Base-by-base conservation (phyloP, 2,113 vertebrate species). In the Camelus dromedarius region DNA sequence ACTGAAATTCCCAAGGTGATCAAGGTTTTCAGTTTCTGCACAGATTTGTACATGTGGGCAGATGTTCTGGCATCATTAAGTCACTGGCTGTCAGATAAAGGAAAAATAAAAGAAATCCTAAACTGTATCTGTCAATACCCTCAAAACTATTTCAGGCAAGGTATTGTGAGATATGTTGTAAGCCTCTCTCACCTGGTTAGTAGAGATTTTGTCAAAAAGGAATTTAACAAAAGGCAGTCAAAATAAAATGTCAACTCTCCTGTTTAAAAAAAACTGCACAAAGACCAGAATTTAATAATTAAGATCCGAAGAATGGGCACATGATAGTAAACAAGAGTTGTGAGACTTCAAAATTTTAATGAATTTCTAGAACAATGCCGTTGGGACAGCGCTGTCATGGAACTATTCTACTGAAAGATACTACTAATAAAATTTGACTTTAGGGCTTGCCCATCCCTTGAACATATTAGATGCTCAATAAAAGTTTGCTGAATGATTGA, bases 211-310 rank as follows among this genome's bases (percentile, higher is more conserved):
- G 54, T 96, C 84, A 93, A 84, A 96, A 89, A 84, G 9, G 9
- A 93, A 90, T 90, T 86, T 90, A 93, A 88, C 96, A 95, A 95
- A 94, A 89, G 58, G 35, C n/a, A 89, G 15, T 93, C 35, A 84
- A 98, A 96, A 97, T 72, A 77, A 4, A 80, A 64, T 72, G 72
- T 84, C 80, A 95, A 84, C 12, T 42, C 32, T 90, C 20, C 24
- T 91, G 5, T 70, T 94, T 35, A 64, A 66, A 95, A 66, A 95
- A 97, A 96, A 64, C 32, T 66, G 75, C 64, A 91, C 28, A 95
- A 81, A 72, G 58, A 15, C 9, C 32, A 92, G 66, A 96, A 94
- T 87, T 79, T 91, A 95, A 90, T 85, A 92, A 83, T 28, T 46
- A 84, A 84, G 42, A 84, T 30, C 13, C n/a, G 54, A 96, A 67